Conservation (phyloP, 2,888 invertebrate genomes). For the Ormyrus pomaceus region DNA sequence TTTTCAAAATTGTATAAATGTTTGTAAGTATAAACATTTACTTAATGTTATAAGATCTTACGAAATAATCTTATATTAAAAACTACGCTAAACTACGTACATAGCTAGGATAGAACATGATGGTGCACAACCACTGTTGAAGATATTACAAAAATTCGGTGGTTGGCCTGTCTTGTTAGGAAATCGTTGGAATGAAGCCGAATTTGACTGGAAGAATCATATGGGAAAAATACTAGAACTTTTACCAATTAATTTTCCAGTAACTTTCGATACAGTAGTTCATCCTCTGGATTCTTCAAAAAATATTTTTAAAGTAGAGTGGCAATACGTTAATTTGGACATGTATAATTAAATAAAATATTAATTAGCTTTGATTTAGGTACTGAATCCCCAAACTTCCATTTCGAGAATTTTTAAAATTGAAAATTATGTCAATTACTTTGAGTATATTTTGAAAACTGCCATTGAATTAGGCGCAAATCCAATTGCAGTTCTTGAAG, state of each 20-base stretch:
- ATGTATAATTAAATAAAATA: not conserved
- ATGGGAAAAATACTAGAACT: conserved; percentile 84
- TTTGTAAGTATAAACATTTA: conserved; percentile 78
- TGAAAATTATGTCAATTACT: conserved; percentile 86
- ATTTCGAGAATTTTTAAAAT: conserved; percentile 85
- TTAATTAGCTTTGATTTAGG: not conserved
- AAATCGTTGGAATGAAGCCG: conserved; percentile 81
- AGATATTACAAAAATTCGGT: conserved; percentile 85
- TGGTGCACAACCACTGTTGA: conserved; percentile 83
- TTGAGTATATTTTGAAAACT: conserved; percentile 89
- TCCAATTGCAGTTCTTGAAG: conserved; percentile 76
- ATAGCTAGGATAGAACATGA: conserved; percentile 86
- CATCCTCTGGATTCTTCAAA: conserved; percentile 90
- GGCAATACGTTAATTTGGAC: conserved; percentile 70
- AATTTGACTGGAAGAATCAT: conserved; percentile 87
- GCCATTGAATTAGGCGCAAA: conserved; percentile 90
- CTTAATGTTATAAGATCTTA: conserved; percentile 74
- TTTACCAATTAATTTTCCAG: conserved; percentile 91
- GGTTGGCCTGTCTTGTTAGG: conserved; percentile 93
- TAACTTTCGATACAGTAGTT: conserved; percentile 88
- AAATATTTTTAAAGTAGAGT: conserved; percentile 85
- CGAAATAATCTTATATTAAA: too few relatives aligned
- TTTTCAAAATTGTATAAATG: conserved; percentile 92
- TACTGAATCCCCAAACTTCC: conserved; percentile 66
- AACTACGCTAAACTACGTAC: not conserved